phyloP scores from a whole-genome alignment of 2,797 vertebrate species.

The Perodicticus potto region DNA sequence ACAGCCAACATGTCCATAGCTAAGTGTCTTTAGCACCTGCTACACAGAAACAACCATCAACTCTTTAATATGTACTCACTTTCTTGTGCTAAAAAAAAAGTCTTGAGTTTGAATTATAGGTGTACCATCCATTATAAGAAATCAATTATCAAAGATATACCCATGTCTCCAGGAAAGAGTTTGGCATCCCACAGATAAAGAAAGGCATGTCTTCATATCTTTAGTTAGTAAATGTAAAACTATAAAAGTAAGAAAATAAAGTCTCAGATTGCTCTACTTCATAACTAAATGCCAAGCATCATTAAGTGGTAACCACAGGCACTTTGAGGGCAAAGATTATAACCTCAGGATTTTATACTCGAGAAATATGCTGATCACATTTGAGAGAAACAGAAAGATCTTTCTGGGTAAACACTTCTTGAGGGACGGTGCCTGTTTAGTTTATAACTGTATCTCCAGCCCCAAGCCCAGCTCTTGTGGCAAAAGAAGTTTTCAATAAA shows the following conservation, averaged over 20 bases:
- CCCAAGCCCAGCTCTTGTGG: not conserved
- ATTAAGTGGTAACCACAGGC: not conserved
- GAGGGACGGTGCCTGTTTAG: not conserved
- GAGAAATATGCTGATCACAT: not conserved
- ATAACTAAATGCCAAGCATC: not conserved
- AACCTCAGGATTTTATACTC: not conserved
- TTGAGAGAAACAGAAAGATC: not conserved
- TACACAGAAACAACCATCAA: not conserved
- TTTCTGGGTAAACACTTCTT: not conserved
- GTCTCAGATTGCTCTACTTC: not conserved
- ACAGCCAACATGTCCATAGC: not conserved
- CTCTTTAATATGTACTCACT: not conserved
- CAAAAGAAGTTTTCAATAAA: not conserved
- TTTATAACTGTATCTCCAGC: not conserved
- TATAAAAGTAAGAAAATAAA: not conserved
- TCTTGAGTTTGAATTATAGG: not conserved
- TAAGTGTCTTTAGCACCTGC: not conserved
- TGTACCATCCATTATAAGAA: not conserved
- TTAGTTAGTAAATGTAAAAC: not conserved
- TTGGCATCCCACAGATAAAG: not conserved
- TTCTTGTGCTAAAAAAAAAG: not conserved
- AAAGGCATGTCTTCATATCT: not conserved
- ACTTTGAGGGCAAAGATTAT: not conserved
- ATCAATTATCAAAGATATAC: not conserved
- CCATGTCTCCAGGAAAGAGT: not conserved